Percentiles rank a stretch among this genome's conserved stretches.
phyloP scores from a whole-genome alignment of 2,797 vertebrate genomes.

The Cirrhinus mrigala region DNA sequence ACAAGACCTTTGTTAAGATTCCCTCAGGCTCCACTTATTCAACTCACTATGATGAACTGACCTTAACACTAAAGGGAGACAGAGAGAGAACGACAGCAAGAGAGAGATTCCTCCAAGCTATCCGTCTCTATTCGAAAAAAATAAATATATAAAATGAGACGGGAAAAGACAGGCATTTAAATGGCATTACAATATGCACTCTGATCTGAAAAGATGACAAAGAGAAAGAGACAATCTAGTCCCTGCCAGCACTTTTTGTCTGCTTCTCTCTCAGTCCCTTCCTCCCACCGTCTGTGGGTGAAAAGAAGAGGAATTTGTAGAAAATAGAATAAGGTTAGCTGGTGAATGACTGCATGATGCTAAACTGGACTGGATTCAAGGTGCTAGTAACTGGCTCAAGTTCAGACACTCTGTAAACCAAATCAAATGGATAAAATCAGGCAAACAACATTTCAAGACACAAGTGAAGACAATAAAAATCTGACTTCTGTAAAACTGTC shows the following conservation, averaged over 20 bases:
- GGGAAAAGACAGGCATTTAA: slow-evolving; percentile 60
- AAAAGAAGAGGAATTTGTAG: slow-evolving; percentile 10
- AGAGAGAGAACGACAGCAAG: slow-evolving; percentile 76
- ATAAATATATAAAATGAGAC: slow-evolving; percentile 55
- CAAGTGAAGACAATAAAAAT: not conserved
- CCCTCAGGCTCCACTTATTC: slow-evolving; percentile 82
- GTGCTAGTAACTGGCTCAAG: not conserved
- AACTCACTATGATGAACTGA: slow-evolving; percentile 80
- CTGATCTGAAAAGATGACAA: slow-evolving; percentile 32
- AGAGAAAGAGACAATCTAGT: slow-evolving; percentile 33
- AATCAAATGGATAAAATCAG: not conserved
- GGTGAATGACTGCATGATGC: slow-evolving; percentile 13
- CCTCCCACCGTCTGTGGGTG: slow-evolving; percentile 60
- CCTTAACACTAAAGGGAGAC: slow-evolving; percentile 63
- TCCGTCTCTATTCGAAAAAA: slow-evolving; percentile 63
- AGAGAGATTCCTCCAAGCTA: slow-evolving; percentile 70
- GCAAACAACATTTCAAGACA: not conserved
- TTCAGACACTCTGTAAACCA: not conserved
- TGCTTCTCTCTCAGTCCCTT: slow-evolving; percentile 14
- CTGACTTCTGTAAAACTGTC: not conserved
- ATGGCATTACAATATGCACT: slow-evolving; percentile 63
- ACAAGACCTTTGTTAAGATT: slow-evolving; percentile 85
- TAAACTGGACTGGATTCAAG: slow-evolving; percentile 2
- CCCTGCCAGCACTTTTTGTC: slow-evolving; percentile 27
- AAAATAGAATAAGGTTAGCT: slow-evolving; percentile 1